Evolutionary conservation across 2,797 vertebrate species (phyloP).

Genomic region (Sarcophilus harrisii): DNA sequence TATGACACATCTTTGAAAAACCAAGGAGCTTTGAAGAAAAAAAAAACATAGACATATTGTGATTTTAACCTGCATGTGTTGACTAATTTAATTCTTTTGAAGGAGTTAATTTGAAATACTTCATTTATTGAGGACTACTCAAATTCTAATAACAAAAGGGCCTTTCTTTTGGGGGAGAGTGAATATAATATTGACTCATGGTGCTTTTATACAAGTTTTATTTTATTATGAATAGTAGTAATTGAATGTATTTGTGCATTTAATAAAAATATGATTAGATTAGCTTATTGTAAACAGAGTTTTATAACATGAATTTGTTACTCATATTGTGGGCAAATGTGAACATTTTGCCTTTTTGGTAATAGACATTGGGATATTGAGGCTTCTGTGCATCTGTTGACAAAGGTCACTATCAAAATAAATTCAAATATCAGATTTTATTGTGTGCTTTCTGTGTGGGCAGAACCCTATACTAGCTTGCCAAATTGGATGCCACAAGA

Average conservation of each 20-base stretch:
- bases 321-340: not conserved
- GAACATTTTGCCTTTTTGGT: not conserved
- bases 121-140: conserved; percentile 74
- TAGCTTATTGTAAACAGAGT: conserved; percentile 74
- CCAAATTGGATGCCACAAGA: not conserved
- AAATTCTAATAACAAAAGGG: conserved; percentile 65
- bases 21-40: conserved; percentile 19
- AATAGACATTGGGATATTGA: not conserved
- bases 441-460: not conserved
- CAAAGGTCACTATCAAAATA: not conserved
- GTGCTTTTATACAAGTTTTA: conserved; percentile 73
- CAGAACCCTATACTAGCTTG: not conserved
- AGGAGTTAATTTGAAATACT: conserved; percentile 74
- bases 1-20: conserved; percentile 54
- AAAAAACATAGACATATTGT: conserved; percentile 67
- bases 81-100: conserved; percentile 75
- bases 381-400: not conserved
- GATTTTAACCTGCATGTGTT: conserved; percentile 71
- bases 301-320: conserved; percentile 40
- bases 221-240: conserved; percentile 70
- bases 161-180: conserved; percentile 58
- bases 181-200: conserved; percentile 71
- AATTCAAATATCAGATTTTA: not conserved
- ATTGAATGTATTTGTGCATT: conserved; percentile 46
- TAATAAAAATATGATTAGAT: conserved; percentile 77